A percentile compares a stretch with the other conserved stretches of the same genome.
Conservation (phyloP, 2,797 vertebrate genomes). For the Myotis vivesi region DNA sequence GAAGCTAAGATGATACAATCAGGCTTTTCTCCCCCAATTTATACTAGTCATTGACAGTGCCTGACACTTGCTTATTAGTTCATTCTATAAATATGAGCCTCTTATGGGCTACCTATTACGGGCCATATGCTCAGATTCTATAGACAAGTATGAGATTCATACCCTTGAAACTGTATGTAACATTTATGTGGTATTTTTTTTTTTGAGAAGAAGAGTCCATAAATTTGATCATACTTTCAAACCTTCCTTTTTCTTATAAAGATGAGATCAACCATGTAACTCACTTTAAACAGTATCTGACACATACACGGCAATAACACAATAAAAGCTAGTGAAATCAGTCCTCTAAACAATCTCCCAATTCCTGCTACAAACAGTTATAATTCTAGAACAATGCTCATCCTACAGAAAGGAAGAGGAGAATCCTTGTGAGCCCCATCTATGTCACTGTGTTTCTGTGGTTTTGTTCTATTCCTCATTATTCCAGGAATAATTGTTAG, state of each 20-base stretch:
- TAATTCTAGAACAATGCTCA: background rate
- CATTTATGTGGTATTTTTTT: background rate
- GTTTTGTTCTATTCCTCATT: background rate
- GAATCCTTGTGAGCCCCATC: background rate
- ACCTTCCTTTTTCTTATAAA: background rate
- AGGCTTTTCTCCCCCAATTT: background rate
- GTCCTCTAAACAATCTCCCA: background rate
- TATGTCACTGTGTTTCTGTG: background rate
- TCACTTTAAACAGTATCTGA: background rate
- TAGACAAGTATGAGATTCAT: background rate
- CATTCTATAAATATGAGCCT: background rate
- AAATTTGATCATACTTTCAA: constrained; percentile 23
- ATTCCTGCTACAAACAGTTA: background rate
- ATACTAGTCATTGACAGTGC: background rate
- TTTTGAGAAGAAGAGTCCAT: background rate
- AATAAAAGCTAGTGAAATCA: background rate
- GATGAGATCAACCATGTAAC: background rate
- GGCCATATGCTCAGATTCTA: background rate
- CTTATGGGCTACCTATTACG: background rate
- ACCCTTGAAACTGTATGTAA: background rate
- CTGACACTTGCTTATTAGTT: background rate
- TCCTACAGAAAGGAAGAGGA: background rate
- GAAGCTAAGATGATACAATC: background rate
- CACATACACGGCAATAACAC: background rate
- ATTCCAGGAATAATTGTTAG: background rate